These are phyloP conservation scores for Gryllus longicercus DNA, from an alignment of 2,888 invertebrate species.

Conservation along the genomic window DNA sequence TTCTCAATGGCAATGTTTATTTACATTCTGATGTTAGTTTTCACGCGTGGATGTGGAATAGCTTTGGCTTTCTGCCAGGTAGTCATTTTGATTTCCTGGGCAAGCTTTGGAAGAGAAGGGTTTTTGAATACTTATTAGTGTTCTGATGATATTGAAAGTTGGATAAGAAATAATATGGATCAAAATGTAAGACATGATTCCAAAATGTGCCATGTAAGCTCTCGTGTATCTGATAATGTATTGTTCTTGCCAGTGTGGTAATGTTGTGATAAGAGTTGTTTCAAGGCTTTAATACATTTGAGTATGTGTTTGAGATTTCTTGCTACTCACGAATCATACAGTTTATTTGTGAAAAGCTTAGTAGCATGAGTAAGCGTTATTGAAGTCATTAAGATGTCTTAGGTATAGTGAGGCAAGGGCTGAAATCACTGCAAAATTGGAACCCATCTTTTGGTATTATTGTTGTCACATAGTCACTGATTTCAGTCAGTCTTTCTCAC, in stretches of 20 bases:
- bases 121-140: too few relatives aligned
- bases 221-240: neutral
- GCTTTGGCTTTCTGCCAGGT: too few relatives aligned
- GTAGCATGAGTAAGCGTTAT: neutral
- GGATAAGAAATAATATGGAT: too few relatives aligned
- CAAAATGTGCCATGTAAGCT: conserved; percentile 10
- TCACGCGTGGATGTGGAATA: too few relatives aligned
- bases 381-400: neutral
- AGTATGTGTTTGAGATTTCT: neutral
- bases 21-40: too few relatives aligned
- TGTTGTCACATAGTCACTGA: neutral
- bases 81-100: too few relatives aligned
- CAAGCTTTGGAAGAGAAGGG: too few relatives aligned
- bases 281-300: conserved; percentile 1
- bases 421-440: neutral
- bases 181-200: neutral
- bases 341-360: neutral
- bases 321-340: neutral
- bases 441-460: neutral
- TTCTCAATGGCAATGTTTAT: too few relatives aligned
- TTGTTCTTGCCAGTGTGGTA: neutral
- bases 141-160: too few relatives aligned
- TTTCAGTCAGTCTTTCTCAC: neutral
- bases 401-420: neutral
- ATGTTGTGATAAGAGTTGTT: neutral